Conservation (phyloP, 2,888 invertebrate species). For the Argyra leucocephala region DNA sequence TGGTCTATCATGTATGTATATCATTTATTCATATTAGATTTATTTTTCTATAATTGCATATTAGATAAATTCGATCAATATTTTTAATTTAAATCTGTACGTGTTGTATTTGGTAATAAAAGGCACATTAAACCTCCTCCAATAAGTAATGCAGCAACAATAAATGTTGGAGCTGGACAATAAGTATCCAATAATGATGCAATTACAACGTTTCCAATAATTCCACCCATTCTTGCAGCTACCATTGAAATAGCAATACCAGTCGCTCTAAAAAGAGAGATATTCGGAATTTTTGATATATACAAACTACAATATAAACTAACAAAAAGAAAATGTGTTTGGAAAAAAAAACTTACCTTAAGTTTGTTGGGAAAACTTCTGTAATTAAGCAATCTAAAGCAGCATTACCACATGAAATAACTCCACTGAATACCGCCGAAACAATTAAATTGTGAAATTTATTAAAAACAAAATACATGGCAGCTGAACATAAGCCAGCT, state of each 20-base stretch:
- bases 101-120: conserved; percentile 80
- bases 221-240: conserved; percentile 80
- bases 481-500: conserved; percentile 72
- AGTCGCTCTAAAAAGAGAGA: conserved; percentile 58
- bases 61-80: too few species aligned
- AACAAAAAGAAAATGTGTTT: background rate
- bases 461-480: conserved; percentile 75
- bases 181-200: conserved; percentile 76
- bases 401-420: conserved; percentile 80
- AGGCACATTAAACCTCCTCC: conserved; percentile 82
- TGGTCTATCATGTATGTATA: too few species aligned
- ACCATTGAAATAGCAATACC: conserved; percentile 87
- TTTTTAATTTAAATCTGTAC: conserved; percentile 52
- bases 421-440: conserved; percentile 76
- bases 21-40: too few species aligned
- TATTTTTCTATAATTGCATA: too few species aligned
- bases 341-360: conserved; percentile 50
- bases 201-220: conserved; percentile 65
- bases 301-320: too few species aligned
- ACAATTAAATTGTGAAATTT: conserved; percentile 74
- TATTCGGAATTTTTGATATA: conserved; percentile 1
- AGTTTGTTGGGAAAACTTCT: conserved; percentile 85
- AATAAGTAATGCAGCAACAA: conserved; percentile 74
- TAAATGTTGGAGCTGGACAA: conserved; percentile 86
- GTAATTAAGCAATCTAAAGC: conserved; percentile 86